Base-by-base conservation (phyloP, 2,797 vertebrate species). In the Tapera naevia region DNA sequence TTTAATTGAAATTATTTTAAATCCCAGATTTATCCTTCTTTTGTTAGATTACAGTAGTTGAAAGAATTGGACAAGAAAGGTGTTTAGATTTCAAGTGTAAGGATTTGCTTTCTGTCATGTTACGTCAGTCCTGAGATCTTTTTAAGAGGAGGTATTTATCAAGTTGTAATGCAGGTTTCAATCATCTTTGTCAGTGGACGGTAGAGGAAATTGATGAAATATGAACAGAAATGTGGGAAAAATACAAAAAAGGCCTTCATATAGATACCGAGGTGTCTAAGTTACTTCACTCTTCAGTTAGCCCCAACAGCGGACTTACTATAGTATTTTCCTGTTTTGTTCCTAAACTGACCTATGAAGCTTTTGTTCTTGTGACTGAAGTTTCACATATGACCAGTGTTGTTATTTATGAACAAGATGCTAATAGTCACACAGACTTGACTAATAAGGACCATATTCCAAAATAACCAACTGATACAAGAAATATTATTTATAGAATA, bases 161-260 rank as follows among this genome's bases (percentile, higher is more conserved):
- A 73, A 81, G 8, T 37, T 43, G 13, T 28, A 72, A 58, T 54
- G 8, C 39, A 54, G 35, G 24, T 91, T 94, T 94, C 67, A 84
- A 37, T 80, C 56, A 43, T 32, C 23, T 85, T 33, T 85, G 60
- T 39, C 71, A 45, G 46, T 27, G 19, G 5, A 91, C 7, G 24
- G 76, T 5, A 66, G 51, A 16, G 24, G 50, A 96, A 96, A 82
- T 13, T 35, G 17, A 81, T 53, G 43, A 89, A 67, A 82, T 91
- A 66, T 13, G 25, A 89, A 56, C 27, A 72, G 28, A 60, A 88
- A 8, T 46, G 21, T 30, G 23, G 8, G 48, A 6, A 69, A 79
- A 62, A 88, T 37, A 72, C 1, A 69, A 41, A 53, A 72, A 69
- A 73, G 37, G 17, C 27, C 17, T 86, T 86, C 46, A 33, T 27